Evolutionary conservation across 2,888 invertebrate species (phyloP).

Genomic region (Drosophila koepferae): DNA sequence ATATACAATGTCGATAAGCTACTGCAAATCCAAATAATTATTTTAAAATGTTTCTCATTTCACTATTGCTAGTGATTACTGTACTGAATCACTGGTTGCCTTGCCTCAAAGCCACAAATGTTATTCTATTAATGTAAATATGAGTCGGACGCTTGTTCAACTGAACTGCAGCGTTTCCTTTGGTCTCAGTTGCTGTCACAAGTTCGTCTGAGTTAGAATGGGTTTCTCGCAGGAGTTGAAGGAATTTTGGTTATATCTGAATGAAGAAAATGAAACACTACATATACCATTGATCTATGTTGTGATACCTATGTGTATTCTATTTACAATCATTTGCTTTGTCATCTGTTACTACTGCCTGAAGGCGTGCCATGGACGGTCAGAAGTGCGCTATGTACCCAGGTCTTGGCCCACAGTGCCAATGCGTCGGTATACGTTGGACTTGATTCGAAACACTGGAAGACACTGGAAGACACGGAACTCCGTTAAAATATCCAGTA

Average conservation of each 20-base stretch:
- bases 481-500: background rate
- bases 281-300: conserved; percentile 30
- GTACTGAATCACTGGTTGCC: conserved; percentile 23
- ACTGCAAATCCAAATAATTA: background rate
- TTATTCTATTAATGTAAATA: background rate
- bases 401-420: background rate
- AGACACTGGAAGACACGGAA: too few relatives aligned
- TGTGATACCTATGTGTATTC: background rate
- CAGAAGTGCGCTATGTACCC: conserved; percentile 8
- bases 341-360: conserved; percentile 16
- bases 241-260: conserved; percentile 1
- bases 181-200: conserved; percentile 9
- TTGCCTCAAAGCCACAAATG: conserved; percentile 21
- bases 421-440: background rate
- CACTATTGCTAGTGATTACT: background rate
- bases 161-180: background rate
- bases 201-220: conserved; percentile 16
- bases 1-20: background rate
- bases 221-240: background rate
- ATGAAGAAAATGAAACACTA: background rate
- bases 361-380: background rate
- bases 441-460: background rate
- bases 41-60: conserved; percentile 1
- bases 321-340: background rate
- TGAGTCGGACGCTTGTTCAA: background rate